A percentile compares a stretch with the other conserved stretches of the same genome.
These are phyloP conservation scores for Orientallactaga bullata DNA, from an alignment of 2,113 vertebrate genomes.

Conservation along the genomic window DNA sequence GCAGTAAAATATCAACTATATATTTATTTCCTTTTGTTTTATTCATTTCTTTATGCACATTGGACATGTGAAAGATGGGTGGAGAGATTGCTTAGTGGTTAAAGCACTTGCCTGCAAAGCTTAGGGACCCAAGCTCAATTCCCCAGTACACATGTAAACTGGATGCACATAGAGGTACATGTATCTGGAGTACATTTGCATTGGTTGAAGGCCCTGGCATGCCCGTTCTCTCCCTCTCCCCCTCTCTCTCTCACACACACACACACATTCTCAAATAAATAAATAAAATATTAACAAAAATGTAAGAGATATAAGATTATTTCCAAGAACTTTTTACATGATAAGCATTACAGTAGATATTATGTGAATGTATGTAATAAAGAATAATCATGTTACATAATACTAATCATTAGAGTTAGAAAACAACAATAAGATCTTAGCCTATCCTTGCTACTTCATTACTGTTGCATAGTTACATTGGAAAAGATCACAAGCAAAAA, in stretches of 20 bases:
- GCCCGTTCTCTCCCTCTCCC: too few relatives aligned
- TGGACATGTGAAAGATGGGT: neutral
- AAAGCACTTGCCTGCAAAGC: too few relatives aligned
- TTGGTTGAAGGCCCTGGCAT: too few relatives aligned
- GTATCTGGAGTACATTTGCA: too few relatives aligned
- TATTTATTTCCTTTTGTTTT: constrained; percentile 27
- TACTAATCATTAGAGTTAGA: neutral
- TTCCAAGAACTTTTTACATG: constrained; percentile 41
- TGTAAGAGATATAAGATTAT: neutral
- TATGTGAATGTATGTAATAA: neutral
- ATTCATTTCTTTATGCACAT: neutral
- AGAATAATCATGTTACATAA: neutral
- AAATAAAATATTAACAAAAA: neutral
- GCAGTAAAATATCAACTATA: neutral
- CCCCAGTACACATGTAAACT: too few relatives aligned
- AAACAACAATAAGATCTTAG: constrained; percentile 46
- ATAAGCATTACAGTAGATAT: constrained; percentile 27
- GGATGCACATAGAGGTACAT: too few relatives aligned
- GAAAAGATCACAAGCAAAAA: neutral
- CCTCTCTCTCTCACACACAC: too few relatives aligned
- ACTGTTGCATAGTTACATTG: neutral
- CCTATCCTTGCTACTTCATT: neutral
- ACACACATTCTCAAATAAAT: too few relatives aligned
- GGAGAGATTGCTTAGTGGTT: too few relatives aligned
- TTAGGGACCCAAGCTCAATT: too few relatives aligned